Evolutionary conservation across 2,888 invertebrate species (phyloP), one percentile per base, ranked within the genome.

Genomic region (Lochmaea crataegi): DNA sequence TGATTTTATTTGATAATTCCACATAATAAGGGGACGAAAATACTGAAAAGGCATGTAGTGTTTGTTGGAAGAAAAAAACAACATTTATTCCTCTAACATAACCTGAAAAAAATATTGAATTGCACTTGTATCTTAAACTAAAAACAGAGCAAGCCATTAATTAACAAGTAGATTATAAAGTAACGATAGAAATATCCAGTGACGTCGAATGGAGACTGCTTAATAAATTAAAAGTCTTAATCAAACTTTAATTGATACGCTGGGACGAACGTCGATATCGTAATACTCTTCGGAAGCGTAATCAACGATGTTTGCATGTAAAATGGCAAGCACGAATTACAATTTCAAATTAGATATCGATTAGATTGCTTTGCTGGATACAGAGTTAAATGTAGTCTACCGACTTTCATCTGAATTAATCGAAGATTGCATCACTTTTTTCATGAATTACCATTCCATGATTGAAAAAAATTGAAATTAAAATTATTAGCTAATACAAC

Each of bases 331-430:
- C 18, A 45, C 11, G 26, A 51, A 68, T 68, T 68, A 60, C 68
- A 61, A 60, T 68, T 68, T 61, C 68, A 68, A 68, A 68, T 68
- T 51, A 68, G 68, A 51, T 61, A 51, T 68, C 51, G 68, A 68
- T 68, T 68, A 60, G 38, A 61, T 61, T 42, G 48, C n/a, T 6
- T 68, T 38, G 68, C 14, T 42, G 6, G 22, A 22, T 32, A 67
- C 41, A 42, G 57, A 16, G 3, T 16, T 16, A 53, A 53, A 18
- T 11, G 53, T 53, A 10, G 16, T 16, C 6, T 18, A 1, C 2
- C 10, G 53, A 18, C 18, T 53, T 53, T 53, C 16, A 53, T 10
- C 10, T 16, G 51, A 53, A 53, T 53, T 16, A 53, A 16, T 53
- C 9, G 53, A 45, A 45, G 11, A 45, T 53, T 53, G 32, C 9